Evolutionary conservation across 2,888 invertebrate species (phyloP), one percentile per base, ranked within the genome.

Genomic region (Apodemia duryi): DNA sequence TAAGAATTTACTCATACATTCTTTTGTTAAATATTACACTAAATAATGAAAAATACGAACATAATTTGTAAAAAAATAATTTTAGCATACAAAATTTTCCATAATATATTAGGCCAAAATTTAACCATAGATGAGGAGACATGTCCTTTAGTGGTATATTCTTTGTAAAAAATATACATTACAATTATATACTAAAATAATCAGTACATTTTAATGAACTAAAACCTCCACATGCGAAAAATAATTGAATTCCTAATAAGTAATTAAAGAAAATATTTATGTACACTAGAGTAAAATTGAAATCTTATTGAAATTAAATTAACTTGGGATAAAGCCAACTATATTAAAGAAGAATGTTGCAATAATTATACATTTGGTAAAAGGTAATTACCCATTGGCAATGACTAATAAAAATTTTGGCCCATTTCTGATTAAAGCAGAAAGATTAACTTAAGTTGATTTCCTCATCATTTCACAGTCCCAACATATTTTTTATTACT

Each of bases 191-290:
- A 64, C 86, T 71, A 86, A 89, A 88, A 84, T 90, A 91, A 91
- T 91, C 90, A 91, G 90, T 91, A 88, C 90, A 90, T 86, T 90
- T 86, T 79, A 87, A 85, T 83, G 81, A 89, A 88, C 87, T 80
- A 82, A 89, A 88, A 80, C 79, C 73, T 72, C 82, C 80, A 78
- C 75, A 79, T 80, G 78, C 78, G 70, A 71, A 80, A 79, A 83
- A 80, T 81, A 80, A 80, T 74, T 76, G 77, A 78, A 71, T 71
- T 70, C 69, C 80, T 80, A 77, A 81, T 77, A 75, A 73, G 60
- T 74, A 77, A 72, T 76, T 81, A 75, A 70, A 67, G 70, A 70
- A 54, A 54, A n/a, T 54, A 62, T 73, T 73, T 76, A 73, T 75
- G 73, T 73, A 75, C 52, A 63, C 70, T 72, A 70, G 68, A 67